phyloP scores from a whole-genome alignment of 2,797 vertebrate species.

The Chaenodraco wilsoni region DNA sequence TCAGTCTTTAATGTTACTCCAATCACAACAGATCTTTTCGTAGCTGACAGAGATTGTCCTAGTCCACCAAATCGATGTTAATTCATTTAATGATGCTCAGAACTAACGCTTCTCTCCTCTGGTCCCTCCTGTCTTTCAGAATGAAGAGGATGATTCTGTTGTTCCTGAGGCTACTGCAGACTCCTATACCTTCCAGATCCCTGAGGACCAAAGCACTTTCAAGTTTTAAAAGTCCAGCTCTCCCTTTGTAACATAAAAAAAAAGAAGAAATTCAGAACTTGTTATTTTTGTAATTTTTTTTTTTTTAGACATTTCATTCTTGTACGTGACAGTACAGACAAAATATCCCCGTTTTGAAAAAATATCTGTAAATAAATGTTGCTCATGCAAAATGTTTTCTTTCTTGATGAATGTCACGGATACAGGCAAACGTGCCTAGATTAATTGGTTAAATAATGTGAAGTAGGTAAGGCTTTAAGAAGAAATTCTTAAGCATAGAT shows the following conservation, averaged over 20 bases:
- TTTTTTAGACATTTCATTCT: conserved; percentile 48
- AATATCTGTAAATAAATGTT: conserved; percentile 66
- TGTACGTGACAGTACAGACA: conserved; percentile 57
- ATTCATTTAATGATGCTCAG: conserved; percentile 8
- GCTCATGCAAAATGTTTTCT: background rate
- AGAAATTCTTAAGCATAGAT: background rate
- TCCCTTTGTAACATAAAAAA: conserved; percentile 28
- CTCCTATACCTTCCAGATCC: conserved; percentile 86
- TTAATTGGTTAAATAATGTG: background rate
- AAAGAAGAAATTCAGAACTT: conserved; percentile 6
- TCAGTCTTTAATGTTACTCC: background rate
- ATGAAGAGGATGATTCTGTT: conserved; percentile 87
- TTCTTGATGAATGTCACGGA: background rate
- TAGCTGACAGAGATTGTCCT: background rate
- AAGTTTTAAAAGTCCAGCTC: conserved; percentile 83
- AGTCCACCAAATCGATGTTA: background rate
- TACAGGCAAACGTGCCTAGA: background rate
- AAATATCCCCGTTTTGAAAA: conserved; percentile 26
- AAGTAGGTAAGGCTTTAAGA: background rate
- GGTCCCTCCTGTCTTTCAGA: conserved; percentile 73
- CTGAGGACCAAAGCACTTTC: conserved; percentile 86
- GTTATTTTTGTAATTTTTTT: conserved; percentile 47
- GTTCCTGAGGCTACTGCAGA: conserved; percentile 85
- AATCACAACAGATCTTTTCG: background rate
- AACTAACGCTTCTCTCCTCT: conserved; percentile 24